These are phyloP conservation scores for Cossypha niveicapilla DNA, from an alignment of 2,797 vertebrate genomes.

Conservation along the genomic window DNA sequence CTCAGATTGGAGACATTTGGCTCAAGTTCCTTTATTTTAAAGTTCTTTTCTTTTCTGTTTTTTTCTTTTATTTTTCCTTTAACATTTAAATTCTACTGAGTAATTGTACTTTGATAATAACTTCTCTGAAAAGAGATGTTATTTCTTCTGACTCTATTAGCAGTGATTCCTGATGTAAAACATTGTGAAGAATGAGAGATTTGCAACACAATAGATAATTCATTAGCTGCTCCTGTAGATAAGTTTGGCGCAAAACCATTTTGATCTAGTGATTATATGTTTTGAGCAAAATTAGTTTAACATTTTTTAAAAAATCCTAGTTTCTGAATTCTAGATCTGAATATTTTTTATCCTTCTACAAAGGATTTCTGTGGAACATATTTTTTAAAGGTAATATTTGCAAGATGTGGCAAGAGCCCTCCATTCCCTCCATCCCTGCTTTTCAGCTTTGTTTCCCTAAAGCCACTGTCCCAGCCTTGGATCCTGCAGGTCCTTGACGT, in stretches of 20 bases:
- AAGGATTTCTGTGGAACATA: neutral
- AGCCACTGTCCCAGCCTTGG: neutral
- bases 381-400: neutral
- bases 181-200: neutral
- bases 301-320: conserved; percentile 8
- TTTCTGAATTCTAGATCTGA: neutral
- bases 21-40: conserved; percentile 4
- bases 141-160: conserved; percentile 19
- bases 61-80: neutral
- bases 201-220: conserved; percentile 34
- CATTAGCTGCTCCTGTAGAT: conserved; percentile 29
- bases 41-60: neutral
- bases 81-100: conserved; percentile 12
- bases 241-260: conserved; percentile 3
- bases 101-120: neutral
- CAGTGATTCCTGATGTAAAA: conserved; percentile 27
- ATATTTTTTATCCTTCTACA: neutral
- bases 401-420: neutral
- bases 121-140: conserved; percentile 27
- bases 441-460: neutral
- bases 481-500: neutral
- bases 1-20: neutral
- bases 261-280: conserved; percentile 18
- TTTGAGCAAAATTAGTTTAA: conserved; percentile 1
- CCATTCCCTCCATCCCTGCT: neutral